Base-by-base conservation (phyloP, 2,797 vertebrate species). In the Phataginus tricuspis region DNA sequence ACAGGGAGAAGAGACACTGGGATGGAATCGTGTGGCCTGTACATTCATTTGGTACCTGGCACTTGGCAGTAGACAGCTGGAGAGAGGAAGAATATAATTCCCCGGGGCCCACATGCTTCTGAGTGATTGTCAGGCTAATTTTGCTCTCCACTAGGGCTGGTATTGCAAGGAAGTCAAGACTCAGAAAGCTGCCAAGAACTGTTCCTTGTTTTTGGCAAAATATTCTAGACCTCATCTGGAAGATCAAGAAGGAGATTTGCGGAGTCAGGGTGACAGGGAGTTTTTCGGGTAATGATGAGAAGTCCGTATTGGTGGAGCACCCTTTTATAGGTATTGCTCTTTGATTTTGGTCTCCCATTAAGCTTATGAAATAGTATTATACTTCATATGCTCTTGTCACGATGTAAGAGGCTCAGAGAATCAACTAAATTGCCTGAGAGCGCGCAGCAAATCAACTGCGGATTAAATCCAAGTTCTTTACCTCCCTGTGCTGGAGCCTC, bases 111-210 rank as follows among this genome's bases (percentile, higher is more conserved):
- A 64, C 69, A 72, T n/a, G 7, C 75, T 69, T 95, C 94, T 85
- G 92, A 92, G 86, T 97, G 96, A 97, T 94, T 95, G 96, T 92
- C 92, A 91, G 96, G 94, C 80, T 98, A 95, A 97, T 97, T 98
- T 96, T 96, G 91, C 92, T 97, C 97, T 97, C 71, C 86, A 75
- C 83, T 82, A 93, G 75, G 79, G 77, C 82, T 96, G 83, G 91
- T 94, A 93, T 49, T 84, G 93, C 95, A 84, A 95, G 94, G 79
- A 92, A 95, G 64, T 27, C 37, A 96, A 94, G 94, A 86, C 63
- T 89, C 78, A 93, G 91, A 72, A 91, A 90, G 92, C 94, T 94
- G 94, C 97, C 92, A 93, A 91, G 86, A 95, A 90, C 59, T 77
- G 27, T 63, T 94, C 49, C 91, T 93, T 92, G 57, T 51, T 75